Base-by-base conservation (phyloP, 1,140 invertebrate genomes). In the Penaeus indicus region DNA sequence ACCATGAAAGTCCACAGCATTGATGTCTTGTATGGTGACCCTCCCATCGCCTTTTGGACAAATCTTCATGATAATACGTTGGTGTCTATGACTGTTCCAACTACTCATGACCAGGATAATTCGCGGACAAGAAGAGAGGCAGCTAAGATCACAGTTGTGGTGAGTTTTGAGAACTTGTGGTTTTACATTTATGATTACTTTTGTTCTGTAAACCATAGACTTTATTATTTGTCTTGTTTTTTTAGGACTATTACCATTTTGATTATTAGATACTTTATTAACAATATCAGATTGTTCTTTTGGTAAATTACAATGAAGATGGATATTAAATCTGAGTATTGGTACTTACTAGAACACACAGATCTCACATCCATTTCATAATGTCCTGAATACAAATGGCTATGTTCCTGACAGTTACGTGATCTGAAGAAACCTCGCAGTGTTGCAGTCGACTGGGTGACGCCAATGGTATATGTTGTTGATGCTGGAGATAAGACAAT, bases 381-480 rank as follows among this genome's bases (percentile, higher is more conserved):
- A n/a, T n/a, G n/a, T n/a, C n/a, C 42, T 47, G 42, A 47, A 47
- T 47, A 47, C 42, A 5, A 47, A 47, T 47, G 42, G 42, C 42
- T 47, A 10, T 47, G 42, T 47, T 47, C 3, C 10, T 47, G 3
- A 60, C 89, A 93, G 92, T 89, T 93, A 54, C 91, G 91, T 8
- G 93, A 93, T 87, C 91, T 95, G 61, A 92, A 93, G 25, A 93
- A 94, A 82, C 96, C 97, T 0, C 94, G 96, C 91, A 96, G 96
- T 21, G 92, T 98, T 64, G 95, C 96, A 8, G 94, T 97, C 27
- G 97, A 98, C 93, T 96, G 96, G 95, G 93, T 96, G 10, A 94
- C 95, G 0, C 94, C 94, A 87, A 94, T 95, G 82, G 92, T 97
- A 25, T 97, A 97, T 92, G 96, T 96, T 92, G 95, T 96, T 11